phyloP scores from a whole-genome alignment of 2,888 invertebrate genomes.

The Amphipyra tragopoginis region DNA sequence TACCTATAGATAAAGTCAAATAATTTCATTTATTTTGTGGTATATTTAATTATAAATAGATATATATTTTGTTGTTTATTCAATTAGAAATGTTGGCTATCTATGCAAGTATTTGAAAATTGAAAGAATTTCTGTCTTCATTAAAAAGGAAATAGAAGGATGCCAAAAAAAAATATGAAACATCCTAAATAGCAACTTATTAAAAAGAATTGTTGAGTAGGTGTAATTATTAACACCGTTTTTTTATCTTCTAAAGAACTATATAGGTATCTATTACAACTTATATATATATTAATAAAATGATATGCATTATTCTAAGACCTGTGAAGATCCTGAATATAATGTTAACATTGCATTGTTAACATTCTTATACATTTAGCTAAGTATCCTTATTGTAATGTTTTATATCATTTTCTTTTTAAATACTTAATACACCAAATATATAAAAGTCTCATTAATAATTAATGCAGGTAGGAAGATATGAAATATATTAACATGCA shows the following conservation, averaged over 20 bases:
- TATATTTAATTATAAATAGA: too few relatives aligned
- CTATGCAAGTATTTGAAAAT: neutral
- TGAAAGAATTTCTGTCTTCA: neutral
- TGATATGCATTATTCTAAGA: neutral
- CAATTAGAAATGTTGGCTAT: neutral
- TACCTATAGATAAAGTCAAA: neutral
- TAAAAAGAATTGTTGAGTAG: too few relatives aligned
- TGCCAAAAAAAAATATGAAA: too few relatives aligned
- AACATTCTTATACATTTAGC: neutral
- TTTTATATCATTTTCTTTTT: slow-evolving; percentile 1
- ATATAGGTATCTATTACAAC: neutral
- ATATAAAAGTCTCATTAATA: slow-evolving; percentile 1
- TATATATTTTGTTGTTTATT: too few relatives aligned
- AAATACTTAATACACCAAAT: neutral
- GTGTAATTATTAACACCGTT: too few relatives aligned
- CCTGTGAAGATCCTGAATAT: neutral
- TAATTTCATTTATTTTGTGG: too few relatives aligned
- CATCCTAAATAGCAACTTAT: too few relatives aligned
- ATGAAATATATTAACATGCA: slow-evolving; percentile 6
- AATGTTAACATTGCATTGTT: neutral
- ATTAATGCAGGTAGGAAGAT: slow-evolving; percentile 2
- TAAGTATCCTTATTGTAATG: slow-evolving; percentile 2
- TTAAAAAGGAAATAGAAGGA: too few relatives aligned
- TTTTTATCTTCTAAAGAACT: too few relatives aligned
- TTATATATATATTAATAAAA: neutral